Percentiles rank a stretch among this genome's conserved stretches.
phyloP scores from a whole-genome alignment of 1,140 invertebrate genomes.

The Chelonus insularis region DNA sequence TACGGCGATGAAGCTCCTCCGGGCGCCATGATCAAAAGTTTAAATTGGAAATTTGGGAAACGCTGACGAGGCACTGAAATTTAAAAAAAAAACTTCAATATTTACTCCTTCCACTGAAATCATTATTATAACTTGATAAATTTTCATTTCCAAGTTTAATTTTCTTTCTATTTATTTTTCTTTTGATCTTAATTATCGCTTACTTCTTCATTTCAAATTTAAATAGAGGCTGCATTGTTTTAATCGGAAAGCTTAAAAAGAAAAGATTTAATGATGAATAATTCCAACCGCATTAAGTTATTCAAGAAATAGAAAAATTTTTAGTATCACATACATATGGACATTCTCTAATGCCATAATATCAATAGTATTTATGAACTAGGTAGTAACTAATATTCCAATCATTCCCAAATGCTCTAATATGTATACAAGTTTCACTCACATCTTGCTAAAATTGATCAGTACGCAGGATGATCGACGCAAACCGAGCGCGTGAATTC shows the following conservation, averaged over 20 bases:
- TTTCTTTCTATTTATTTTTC: too few relatives aligned
- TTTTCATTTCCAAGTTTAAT: too few relatives aligned
- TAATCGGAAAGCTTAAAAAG: too few relatives aligned
- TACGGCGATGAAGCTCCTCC: slow-evolving; percentile 8
- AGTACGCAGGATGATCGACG: neutral
- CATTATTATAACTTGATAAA: too few relatives aligned
- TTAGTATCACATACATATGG: neutral
- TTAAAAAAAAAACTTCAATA: neutral
- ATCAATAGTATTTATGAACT: neutral
- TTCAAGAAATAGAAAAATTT: too few relatives aligned
- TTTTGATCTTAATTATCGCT: too few relatives aligned
- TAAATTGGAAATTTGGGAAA: slow-evolving; percentile 17
- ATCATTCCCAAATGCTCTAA: neutral
- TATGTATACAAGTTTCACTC: neutral
- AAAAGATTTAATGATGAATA: too few relatives aligned
- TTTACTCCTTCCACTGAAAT: too few relatives aligned
- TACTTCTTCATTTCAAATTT: too few relatives aligned
- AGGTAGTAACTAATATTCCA: neutral
- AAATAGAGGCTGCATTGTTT: too few relatives aligned
- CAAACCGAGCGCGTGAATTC: slow-evolving; percentile 7
- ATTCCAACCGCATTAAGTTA: too few relatives aligned
- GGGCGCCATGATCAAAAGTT: slow-evolving; percentile 17
- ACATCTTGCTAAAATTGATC: neutral
- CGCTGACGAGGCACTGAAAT: neutral
- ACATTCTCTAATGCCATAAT: neutral